These are phyloP conservation scores for Hydrophis major DNA, from an alignment of 2,797 vertebrate species.

Conservation along the genomic window DNA sequence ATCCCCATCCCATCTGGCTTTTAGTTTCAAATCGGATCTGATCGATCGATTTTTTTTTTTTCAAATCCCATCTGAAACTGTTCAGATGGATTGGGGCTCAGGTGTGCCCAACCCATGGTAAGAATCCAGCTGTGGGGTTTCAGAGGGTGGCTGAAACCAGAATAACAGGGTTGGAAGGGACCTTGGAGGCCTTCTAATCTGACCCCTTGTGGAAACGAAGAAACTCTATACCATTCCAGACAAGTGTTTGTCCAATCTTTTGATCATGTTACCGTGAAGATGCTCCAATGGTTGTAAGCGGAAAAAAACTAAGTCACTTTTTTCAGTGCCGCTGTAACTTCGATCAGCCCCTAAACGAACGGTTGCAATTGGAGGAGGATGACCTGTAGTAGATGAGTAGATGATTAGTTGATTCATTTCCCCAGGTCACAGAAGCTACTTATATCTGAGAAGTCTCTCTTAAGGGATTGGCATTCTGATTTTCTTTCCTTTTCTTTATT, in stretches of 20 bases:
- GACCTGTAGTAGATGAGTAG: background rate
- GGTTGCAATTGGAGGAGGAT: background rate
- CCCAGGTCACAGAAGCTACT: background rate
- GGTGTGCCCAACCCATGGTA: too few relatives aligned
- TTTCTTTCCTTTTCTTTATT: background rate
- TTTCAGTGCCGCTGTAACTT: background rate
- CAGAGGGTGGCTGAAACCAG: background rate
- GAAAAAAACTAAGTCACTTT: background rate
- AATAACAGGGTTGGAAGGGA: too few relatives aligned
- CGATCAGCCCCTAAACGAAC: fast-evolving
- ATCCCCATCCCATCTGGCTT: background rate
- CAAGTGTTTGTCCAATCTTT: too few relatives aligned
- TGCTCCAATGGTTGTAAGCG: background rate
- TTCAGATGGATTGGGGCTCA: background rate
- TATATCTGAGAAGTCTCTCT: background rate
- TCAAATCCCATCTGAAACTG: background rate
- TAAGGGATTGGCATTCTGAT: background rate
- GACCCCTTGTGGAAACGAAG: too few relatives aligned
- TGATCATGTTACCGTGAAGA: too few relatives aligned
- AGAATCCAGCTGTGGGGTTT: background rate
- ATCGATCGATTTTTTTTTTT: background rate
- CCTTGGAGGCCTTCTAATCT: too few relatives aligned
- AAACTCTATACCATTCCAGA: too few relatives aligned
- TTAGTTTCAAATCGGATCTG: background rate
- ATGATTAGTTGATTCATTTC: background rate